A percentile compares a stretch with the other conserved stretches of the same genome.
phyloP scores from a whole-genome alignment of 1,140 invertebrate species.

The Drosophila yakuba region DNA sequence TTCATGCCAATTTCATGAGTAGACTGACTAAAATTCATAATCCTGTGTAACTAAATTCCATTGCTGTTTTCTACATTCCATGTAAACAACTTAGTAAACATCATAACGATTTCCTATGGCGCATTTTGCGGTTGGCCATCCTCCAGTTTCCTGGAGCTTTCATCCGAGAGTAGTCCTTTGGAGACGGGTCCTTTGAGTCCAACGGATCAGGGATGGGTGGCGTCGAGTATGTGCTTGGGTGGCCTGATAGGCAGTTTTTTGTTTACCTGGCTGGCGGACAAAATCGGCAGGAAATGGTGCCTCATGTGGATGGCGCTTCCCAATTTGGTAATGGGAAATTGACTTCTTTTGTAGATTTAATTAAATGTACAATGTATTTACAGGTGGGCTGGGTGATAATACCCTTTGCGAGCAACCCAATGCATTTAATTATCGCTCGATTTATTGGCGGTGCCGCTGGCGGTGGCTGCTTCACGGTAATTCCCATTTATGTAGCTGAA shows the following conservation, averaged over 20 bases:
- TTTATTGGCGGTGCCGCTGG: conserved; percentile 85
- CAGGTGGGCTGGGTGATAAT: conserved; percentile 82
- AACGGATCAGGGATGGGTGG: conserved; percentile 86
- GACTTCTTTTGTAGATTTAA: neutral
- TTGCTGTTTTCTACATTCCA: too few relatives aligned
- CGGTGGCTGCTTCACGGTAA: conserved; percentile 84
- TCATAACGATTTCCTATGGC: conserved; percentile 69
- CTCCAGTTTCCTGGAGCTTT: conserved; percentile 85
- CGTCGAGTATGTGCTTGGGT: conserved; percentile 85
- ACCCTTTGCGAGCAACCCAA: conserved; percentile 77
- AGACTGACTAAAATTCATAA: too few relatives aligned
- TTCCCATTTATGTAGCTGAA: conserved; percentile 85
- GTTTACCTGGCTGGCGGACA: conserved; percentile 86
- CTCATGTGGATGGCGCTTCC: conserved; percentile 70
- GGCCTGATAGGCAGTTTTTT: conserved; percentile 85
- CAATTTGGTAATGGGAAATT: conserved; percentile 48
- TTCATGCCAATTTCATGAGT: too few relatives aligned
- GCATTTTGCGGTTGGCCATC: conserved; percentile 85
- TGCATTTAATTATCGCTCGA: conserved; percentile 79
- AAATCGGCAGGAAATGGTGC: conserved; percentile 62
- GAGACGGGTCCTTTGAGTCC: conserved; percentile 59
- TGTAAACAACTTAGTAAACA: conserved; percentile 48
- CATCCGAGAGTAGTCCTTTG: conserved; percentile 70
- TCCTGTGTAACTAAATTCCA: too few relatives aligned
- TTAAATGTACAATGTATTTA: neutral